Evolutionary conservation across 2,888 invertebrate species (phyloP), one percentile per base, ranked within the genome.

Genomic region (Phyto melanocephala): DNA sequence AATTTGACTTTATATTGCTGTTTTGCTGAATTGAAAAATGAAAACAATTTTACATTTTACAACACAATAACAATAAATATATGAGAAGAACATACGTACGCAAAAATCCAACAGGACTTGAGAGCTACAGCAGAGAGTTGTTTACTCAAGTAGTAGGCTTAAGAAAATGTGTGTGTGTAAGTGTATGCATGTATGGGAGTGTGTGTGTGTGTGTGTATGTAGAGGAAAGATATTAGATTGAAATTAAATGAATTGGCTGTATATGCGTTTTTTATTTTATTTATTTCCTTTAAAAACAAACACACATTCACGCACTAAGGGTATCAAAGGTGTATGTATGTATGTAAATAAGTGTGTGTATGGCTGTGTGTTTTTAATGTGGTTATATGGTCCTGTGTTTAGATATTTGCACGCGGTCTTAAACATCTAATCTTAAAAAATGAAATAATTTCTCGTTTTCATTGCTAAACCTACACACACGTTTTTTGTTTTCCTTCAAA

Each of bases 211-310:
- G 28, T 28, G 28, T 3, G n/a, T 33, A 11, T 17, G 33, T 20
- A 20, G 11, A 15, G 24, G 24, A 15, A 24, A 56, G 47, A 58
- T 8, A 1, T 45, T 75, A 47, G 78, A 82, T 82, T 82, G 76
- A 82, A 79, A 82, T 79, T 79, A 62, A 82, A 82, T 82, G 82
- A 82, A 82, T 82, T 76, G 81, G 71, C 82, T 79, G 45, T 79
- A 71, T 79, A 50, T 40, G 54, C 20, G 56, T 56, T 56, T 47
- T n/a, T 24, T n/a, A n/a, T n/a, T 45, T 17, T 28, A 45, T 45
- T 45, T 45, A 20, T 47, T 20, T 60, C 22, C 17, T 37, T 47
- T 20, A 15, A 7, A n/a, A n/a, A 22, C 13, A 13, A n/a, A 42
- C 42, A 42, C 45, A 17, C 28, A 33, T 33, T 17, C 22, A 50